phyloP scores from a whole-genome alignment of 2,113 vertebrate species.

The Axis porcinus region DNA sequence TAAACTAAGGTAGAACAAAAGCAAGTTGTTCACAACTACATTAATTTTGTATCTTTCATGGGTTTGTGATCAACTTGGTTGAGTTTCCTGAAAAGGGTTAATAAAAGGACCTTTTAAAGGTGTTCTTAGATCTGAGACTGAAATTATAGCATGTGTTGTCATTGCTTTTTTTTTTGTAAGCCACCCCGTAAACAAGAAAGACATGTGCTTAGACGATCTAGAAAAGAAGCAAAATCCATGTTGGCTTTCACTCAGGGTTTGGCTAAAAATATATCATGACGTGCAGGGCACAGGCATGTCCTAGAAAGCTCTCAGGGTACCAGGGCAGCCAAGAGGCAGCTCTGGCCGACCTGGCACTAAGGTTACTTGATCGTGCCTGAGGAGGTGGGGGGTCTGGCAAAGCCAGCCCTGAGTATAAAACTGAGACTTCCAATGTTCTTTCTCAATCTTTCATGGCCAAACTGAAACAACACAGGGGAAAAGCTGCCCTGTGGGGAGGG shows the following conservation, averaged over 20 bases:
- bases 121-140: not conserved
- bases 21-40: not conserved
- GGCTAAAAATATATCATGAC: not conserved
- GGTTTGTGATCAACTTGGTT: not conserved
- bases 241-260: not conserved
- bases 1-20: not conserved
- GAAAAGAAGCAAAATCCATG: not conserved
- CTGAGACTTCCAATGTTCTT: not conserved
- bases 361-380: not conserved
- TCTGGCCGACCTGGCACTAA: slow-evolving; percentile 18
- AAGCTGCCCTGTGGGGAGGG: not conserved
- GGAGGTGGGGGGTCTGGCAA: not conserved
- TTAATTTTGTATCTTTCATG: not conserved
- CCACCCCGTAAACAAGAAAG: not conserved
- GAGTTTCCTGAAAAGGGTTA: not conserved
- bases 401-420: not conserved
- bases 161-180: not conserved
- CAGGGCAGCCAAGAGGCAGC: not conserved
- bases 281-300: not conserved
- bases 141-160: not conserved
- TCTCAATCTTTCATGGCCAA: not conserved
- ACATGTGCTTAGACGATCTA: not conserved
- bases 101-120: not conserved
- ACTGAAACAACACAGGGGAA: not conserved
- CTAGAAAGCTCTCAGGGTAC: not conserved